These are phyloP conservation scores for Anguilla megastoma DNA, from an alignment of 2,797 vertebrate species.

Conservation along the genomic window DNA sequence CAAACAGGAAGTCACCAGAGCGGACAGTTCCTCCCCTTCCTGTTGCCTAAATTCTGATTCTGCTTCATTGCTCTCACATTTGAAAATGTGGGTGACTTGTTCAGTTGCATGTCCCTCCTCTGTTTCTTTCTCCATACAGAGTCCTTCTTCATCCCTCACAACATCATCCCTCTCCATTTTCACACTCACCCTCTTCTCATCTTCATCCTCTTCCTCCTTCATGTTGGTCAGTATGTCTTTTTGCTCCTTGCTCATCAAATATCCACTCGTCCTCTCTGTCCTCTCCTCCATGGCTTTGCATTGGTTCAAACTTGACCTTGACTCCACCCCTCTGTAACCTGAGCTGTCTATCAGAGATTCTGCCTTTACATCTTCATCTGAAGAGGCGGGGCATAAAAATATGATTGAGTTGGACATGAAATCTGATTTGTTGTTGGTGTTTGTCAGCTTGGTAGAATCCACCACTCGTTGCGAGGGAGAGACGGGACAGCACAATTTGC, in stretches of 20 bases:
- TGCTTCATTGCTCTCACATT: conserved; percentile 33
- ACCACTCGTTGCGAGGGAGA: neutral
- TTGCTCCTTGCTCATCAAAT: neutral
- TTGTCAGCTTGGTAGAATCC: neutral
- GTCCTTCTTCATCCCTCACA: neutral
- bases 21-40: neutral
- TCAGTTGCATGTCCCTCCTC: neutral
- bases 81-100: neutral
- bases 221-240: neutral
- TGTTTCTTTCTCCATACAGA: neutral
- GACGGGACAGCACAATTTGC: neutral
- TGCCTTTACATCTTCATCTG: conserved; percentile 16
- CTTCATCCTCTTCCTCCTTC: neutral
- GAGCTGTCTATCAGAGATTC: neutral
- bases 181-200: neutral
- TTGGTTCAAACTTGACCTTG: neutral
- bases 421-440: neutral
- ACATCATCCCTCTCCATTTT: neutral
- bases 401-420: neutral
- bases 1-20: neutral
- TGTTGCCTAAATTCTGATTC: neutral
- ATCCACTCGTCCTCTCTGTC: conserved; percentile 30
- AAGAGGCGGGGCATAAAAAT: neutral
- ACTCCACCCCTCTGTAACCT: neutral
- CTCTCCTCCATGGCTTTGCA: conserved; percentile 21